Evolutionary conservation across 2,797 vertebrate genomes (phyloP).

Genomic region (Aselliscus stoliczkanus): DNA sequence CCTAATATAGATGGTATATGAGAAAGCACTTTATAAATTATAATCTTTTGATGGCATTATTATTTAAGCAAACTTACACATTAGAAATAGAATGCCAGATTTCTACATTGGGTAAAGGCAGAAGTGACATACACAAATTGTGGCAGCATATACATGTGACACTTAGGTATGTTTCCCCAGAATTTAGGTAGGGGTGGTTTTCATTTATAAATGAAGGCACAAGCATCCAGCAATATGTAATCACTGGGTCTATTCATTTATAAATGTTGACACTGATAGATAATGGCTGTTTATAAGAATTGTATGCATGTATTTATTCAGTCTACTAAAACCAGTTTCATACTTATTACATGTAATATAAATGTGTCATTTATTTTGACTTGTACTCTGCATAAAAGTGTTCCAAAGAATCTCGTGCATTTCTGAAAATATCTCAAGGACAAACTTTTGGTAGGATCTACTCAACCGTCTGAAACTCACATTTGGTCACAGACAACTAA

Average conservation of each 20-base stretch:
- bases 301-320: background rate
- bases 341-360: background rate
- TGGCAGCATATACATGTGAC: background rate
- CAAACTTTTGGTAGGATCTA: background rate
- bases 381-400: background rate
- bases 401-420: background rate
- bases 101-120: background rate
- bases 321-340: background rate
- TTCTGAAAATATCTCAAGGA: background rate
- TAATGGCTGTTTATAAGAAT: background rate
- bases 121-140: background rate
- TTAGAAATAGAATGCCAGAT: background rate
- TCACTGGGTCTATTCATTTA: background rate
- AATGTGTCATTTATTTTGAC: background rate
- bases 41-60: background rate
- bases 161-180: background rate
- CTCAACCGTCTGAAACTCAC: background rate
- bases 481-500: background rate
- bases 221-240: background rate
- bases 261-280: background rate
- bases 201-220: background rate
- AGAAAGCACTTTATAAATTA: conserved; percentile 2
- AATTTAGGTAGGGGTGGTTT: background rate
- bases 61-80: background rate
- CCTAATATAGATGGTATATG: background rate